Conservation (phyloP, 2,888 invertebrate genomes). For the Xylophagus ater region DNA sequence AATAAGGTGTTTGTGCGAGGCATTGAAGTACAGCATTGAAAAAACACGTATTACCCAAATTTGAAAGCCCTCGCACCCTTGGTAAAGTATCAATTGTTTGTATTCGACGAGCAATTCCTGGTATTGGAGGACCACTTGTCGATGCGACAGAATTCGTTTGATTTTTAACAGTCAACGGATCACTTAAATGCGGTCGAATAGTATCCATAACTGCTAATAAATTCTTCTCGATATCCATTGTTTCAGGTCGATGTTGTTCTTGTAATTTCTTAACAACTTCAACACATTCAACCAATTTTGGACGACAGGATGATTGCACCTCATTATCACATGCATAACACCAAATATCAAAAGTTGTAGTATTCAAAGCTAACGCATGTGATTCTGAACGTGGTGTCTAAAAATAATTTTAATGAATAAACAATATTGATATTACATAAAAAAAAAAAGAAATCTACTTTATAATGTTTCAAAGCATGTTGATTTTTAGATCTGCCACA, state of each 20-base stretch:
- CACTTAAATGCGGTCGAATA: constrained; percentile 10
- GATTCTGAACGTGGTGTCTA: constrained; percentile 60
- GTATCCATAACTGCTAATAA: constrained; percentile 21
- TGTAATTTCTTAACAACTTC: constrained; percentile 57
- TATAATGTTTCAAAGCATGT: constrained; percentile 64
- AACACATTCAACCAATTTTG: constrained; percentile 62
- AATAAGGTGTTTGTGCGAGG: constrained; percentile 73
- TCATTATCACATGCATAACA: constrained; percentile 69
- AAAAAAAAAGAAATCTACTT: constrained; percentile 28
- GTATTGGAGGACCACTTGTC: constrained; percentile 20
- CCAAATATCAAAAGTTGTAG: constrained; percentile 60
- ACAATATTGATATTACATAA: not conserved
- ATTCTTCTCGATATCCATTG: constrained; percentile 25
- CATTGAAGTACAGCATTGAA: constrained; percentile 95
- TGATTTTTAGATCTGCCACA: constrained; percentile 58
- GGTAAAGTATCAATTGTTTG: constrained; percentile 33
- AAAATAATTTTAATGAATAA: constrained; percentile 3
- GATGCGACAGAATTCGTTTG: constrained; percentile 3
- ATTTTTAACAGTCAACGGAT: constrained; percentile 7
- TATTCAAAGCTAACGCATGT: constrained; percentile 63
- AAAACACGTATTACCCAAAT: constrained; percentile 94
- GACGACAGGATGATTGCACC: constrained; percentile 47
- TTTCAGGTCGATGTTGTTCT: constrained; percentile 25
- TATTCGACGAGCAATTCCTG: constrained; percentile 32
- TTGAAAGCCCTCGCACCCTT: constrained; percentile 67